Evolutionary conservation across 1,140 invertebrate species (phyloP).

Genomic region (Zaprionus nigranus): DNA sequence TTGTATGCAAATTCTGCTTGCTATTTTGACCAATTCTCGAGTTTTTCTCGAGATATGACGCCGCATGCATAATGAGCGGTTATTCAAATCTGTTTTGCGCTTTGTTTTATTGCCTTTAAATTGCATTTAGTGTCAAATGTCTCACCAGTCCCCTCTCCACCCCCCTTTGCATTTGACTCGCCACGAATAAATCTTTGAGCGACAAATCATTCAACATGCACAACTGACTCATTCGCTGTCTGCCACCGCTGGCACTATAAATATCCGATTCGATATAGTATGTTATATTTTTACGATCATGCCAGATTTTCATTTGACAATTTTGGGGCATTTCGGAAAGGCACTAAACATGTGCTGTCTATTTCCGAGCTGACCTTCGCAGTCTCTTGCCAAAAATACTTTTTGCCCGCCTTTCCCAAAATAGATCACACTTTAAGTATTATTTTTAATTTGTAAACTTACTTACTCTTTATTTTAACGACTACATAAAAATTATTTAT

Average conservation of each 20-base stretch:
- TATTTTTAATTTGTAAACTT: background rate
- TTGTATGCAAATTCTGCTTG: slow-evolving; percentile 73
- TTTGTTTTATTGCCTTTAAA: slow-evolving; percentile 81
- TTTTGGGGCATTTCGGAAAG: slow-evolving; percentile 50
- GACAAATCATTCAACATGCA: slow-evolving; percentile 69
- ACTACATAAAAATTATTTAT: background rate
- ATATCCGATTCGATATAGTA: slow-evolving; percentile 39
- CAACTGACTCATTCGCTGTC: slow-evolving; percentile 58
- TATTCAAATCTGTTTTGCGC: slow-evolving; percentile 75
- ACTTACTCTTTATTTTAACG: slow-evolving; percentile 1
- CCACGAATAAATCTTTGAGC: slow-evolving; percentile 69
- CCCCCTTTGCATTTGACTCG: slow-evolving; percentile 25
- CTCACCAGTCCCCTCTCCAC: background rate
- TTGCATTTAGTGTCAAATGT: slow-evolving; percentile 81
- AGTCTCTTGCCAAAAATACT: slow-evolving; percentile 36
- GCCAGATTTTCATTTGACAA: slow-evolving; percentile 48
- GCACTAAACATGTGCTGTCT: slow-evolving; percentile 38
- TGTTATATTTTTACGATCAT: slow-evolving; percentile 33
- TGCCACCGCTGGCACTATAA: slow-evolving; percentile 23
- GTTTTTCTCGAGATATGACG: slow-evolving; percentile 76
- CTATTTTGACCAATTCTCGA: slow-evolving; percentile 60
- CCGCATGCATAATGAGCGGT: slow-evolving; percentile 79
- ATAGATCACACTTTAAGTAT: slow-evolving; percentile 6
- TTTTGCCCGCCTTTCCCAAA: background rate
- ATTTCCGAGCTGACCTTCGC: slow-evolving; percentile 54